Evolutionary conservation across 2,797 vertebrate genomes (phyloP), one percentile per base, ranked within the genome.

Genomic region (Florisuga fusca): DNA sequence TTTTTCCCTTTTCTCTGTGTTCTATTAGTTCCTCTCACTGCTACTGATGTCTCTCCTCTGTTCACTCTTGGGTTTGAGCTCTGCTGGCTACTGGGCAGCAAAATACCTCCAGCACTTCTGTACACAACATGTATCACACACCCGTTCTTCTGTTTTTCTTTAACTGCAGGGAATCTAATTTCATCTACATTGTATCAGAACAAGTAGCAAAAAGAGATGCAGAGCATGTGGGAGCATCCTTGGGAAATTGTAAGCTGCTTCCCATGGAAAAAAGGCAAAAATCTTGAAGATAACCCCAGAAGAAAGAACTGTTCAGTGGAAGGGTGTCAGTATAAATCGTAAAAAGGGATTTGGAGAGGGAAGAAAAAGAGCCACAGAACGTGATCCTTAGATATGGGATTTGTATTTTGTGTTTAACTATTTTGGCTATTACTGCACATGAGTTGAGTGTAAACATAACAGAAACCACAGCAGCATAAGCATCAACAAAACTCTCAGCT

Each of bases 381-480:
- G 26, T 84, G 63, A 94, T 66, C 67, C 62, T 88, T 76, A 90
- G 82, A 66, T 29, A 67, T 1, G 9, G 38, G 21, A 55, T 61
- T 64, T 50, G 46, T 87, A 62, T 84, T 92, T 91, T 71, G 59
- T 74, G 48, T 85, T 89, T 80, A 84, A 85, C 48, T 92, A 12
- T 93, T 94, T 85, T 80, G 66, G 67, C 46, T 85, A 34, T 62
- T 87, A 41, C 45, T 63, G 51, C 38, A 67, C 29, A 38, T 64
- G 75, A 80, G 90, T 94, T 90, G 63, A 87, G 86, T 74, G 64
- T 87, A 78, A 94, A 92, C 45, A 82, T 73, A 82, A 14, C 50
- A 84, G 64, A 86, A 93, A 69, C 93, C 90, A 59, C 82, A 69
- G 46, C 10, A 84, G 48, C 45, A 71, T 21, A 87, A 90, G 55